Conservation (phyloP, 2,888 invertebrate genomes). For the Miltochrista miniata region DNA sequence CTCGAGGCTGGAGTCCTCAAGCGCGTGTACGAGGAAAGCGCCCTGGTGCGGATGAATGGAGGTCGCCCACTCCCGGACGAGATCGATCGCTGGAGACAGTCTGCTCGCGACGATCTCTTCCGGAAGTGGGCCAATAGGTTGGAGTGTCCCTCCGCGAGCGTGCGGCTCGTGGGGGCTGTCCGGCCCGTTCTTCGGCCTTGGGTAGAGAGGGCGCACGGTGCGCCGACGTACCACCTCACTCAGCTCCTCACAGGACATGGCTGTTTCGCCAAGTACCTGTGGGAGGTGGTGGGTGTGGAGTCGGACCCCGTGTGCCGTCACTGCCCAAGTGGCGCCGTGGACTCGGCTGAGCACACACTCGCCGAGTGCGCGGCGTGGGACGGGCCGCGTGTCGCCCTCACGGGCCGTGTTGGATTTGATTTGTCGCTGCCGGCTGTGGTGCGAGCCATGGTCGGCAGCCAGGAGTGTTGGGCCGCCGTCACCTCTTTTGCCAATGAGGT, state of each 20-base stretch:
- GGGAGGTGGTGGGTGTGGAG: background rate
- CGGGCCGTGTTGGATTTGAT: constrained; percentile 1
- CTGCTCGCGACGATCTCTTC: background rate
- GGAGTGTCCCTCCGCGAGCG: background rate
- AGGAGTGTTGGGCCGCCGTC: constrained; percentile 12
- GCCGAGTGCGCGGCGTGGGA: background rate
- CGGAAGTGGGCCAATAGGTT: background rate
- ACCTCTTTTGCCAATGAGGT: background rate
- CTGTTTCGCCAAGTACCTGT: background rate
- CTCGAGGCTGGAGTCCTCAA: constrained; percentile 12
- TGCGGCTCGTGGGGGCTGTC: background rate
- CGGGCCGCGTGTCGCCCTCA: background rate
- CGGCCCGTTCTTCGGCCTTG: background rate
- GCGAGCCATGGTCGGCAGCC: constrained; percentile 8
- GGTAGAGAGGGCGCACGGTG: background rate
- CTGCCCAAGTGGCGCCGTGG: background rate
- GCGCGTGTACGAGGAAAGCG: background rate
- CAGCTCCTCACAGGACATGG: background rate
- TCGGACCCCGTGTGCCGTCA: background rate
- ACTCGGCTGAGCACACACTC: background rate
- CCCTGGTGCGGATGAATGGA: background rate
- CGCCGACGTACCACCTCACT: background rate
- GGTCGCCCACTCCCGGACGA: background rate
- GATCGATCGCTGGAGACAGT: background rate
- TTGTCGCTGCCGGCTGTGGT: constrained; percentile 12